These are phyloP conservation scores for Planococcus citri DNA, from an alignment of 1,140 invertebrate species.

Conservation along the genomic window DNA sequence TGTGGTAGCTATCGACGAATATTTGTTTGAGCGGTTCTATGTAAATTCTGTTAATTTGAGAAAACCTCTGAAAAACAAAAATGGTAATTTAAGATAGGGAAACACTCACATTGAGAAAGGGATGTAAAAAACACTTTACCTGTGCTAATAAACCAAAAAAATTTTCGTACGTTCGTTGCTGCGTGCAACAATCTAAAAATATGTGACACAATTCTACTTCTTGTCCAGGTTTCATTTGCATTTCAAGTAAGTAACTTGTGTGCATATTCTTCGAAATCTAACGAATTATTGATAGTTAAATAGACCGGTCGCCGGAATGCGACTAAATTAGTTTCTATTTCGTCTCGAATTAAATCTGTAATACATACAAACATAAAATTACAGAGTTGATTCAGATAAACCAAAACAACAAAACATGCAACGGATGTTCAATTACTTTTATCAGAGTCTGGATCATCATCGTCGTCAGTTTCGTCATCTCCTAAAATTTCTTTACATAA, in stretches of 20 bases:
- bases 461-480: constrained; percentile 44
- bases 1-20: constrained; percentile 89
- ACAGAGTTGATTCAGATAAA: neutral
- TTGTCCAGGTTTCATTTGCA: constrained; percentile 87
- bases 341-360: constrained; percentile 65
- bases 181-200: constrained; percentile 98
- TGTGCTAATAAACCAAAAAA: constrained; percentile 90
- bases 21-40: constrained; percentile 89
- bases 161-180: constrained; percentile 96
- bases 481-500: constrained; percentile 73
- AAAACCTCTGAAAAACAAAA: constrained; percentile 59
- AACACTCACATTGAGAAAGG: too few relatives aligned
- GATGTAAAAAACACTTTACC: too few relatives aligned
- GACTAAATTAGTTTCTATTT: constrained; percentile 93
- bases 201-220: constrained; percentile 95
- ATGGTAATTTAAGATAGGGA: too few relatives aligned
- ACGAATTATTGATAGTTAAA: constrained; percentile 93
- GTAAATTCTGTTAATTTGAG: constrained; percentile 80
- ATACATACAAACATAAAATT: too few relatives aligned
- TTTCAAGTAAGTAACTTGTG: constrained; percentile 97
- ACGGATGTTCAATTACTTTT: too few relatives aligned
- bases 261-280: constrained; percentile 97
- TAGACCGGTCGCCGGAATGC: constrained; percentile 91
- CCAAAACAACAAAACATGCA: too few relatives aligned
- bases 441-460: constrained; percentile 27